Conservation (phyloP, 2,113 vertebrate genomes). For the Syngnathus floridae region DNA sequence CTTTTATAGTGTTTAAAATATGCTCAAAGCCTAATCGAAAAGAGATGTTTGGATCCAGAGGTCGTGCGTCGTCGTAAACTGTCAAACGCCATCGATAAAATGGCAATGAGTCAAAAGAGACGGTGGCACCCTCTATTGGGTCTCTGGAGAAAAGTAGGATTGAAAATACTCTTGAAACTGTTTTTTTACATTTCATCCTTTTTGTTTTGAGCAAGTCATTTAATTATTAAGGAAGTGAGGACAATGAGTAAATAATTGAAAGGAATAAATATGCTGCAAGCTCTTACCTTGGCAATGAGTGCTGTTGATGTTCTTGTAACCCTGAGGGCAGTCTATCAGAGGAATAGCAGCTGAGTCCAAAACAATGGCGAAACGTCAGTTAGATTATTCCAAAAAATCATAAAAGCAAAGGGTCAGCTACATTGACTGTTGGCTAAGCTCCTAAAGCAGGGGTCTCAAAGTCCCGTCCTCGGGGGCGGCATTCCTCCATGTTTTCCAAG, state of each 20-base stretch:
- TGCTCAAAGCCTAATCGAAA: neutral
- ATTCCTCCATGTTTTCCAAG: no score
- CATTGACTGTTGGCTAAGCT: neutral
- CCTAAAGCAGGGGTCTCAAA: neutral
- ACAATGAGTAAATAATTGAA: neutral
- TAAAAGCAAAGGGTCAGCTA: neutral
- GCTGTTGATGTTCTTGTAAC: slow-evolving; percentile 88
- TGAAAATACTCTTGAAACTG: neutral
- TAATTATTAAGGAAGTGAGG: neutral
- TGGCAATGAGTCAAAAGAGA: slow-evolving; percentile 1
- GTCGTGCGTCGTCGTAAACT: neutral
- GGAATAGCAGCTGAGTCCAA: slow-evolving; percentile 71
- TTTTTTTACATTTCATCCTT: neutral
- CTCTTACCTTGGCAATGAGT: slow-evolving; percentile 89
- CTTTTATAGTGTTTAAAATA: neutral
- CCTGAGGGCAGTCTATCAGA: slow-evolving; percentile 84
- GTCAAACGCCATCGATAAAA: slow-evolving; percentile 5
- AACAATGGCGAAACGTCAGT: neutral
- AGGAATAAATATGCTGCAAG: neutral
- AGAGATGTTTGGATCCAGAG: neutral
- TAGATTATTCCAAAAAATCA: neutral
- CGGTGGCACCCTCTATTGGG: slow-evolving; percentile 2
- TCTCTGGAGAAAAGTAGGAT: neutral
- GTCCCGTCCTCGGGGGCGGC: no score
- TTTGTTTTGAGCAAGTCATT: neutral